phyloP scores from a whole-genome alignment of 1,140 invertebrate genomes.

The Camponotus vicinus region DNA sequence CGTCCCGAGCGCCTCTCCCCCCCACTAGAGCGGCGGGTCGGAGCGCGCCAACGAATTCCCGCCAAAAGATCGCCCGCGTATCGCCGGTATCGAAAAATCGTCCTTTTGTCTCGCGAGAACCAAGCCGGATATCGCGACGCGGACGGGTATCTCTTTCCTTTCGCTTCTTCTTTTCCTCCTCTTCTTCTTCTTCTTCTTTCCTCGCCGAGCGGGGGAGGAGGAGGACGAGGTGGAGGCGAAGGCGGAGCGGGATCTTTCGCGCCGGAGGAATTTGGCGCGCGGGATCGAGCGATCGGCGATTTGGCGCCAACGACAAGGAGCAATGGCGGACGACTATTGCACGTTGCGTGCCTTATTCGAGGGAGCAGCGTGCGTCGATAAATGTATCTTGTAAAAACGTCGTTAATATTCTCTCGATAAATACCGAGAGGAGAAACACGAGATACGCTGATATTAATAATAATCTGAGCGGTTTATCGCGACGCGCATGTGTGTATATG shows the following conservation, averaged over 20 bases:
- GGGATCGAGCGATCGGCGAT: constrained; percentile 35
- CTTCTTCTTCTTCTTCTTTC: background rate
- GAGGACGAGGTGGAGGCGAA: background rate
- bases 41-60: constrained; percentile 38
- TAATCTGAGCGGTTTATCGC: constrained; percentile 5
- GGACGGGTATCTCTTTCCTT: background rate
- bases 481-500: background rate
- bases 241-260: background rate
- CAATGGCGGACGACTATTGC: constrained; percentile 3
- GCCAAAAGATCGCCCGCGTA: constrained; percentile 52
- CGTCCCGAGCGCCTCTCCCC: background rate
- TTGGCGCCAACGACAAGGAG: constrained; percentile 17
- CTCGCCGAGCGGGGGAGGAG: background rate
- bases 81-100: constrained; percentile 18
- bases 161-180: background rate
- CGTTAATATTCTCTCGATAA: background rate
- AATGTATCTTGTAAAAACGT: background rate
- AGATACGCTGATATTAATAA: constrained; percentile 29
- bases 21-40: background rate
- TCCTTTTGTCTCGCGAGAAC: background rate
- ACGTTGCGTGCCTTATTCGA: background rate
- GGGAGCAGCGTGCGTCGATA: background rate
- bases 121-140: background rate
- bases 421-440: background rate
- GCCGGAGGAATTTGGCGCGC: constrained; percentile 14